Conservation (phyloP, 2,888 invertebrate species). For the Spilosoma lubricipeda region DNA sequence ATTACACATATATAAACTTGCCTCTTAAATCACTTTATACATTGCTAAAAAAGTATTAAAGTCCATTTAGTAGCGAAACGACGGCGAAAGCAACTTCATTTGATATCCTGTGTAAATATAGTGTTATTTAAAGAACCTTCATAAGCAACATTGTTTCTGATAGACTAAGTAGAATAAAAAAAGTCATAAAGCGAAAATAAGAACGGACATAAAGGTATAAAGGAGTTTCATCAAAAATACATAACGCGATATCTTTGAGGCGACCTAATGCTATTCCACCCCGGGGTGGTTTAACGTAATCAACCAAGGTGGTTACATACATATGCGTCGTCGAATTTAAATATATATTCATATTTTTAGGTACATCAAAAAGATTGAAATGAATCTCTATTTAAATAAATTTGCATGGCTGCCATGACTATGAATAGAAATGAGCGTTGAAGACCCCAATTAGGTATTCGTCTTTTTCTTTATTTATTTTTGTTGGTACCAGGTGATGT, state of each 20-base stretch:
- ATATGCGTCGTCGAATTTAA: slow-evolving; percentile 48
- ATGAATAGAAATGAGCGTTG: slow-evolving; percentile 33
- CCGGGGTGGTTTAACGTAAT: slow-evolving; percentile 28
- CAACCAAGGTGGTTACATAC: slow-evolving; percentile 36
- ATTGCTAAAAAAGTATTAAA: no score
- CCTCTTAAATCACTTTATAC: no score
- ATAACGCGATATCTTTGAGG: slow-evolving; percentile 34
- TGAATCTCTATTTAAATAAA: slow-evolving; percentile 45
- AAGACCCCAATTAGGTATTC: slow-evolving; percentile 14
- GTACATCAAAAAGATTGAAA: slow-evolving; percentile 47
- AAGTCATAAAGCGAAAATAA: slow-evolving; percentile 1
- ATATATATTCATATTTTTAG: slow-evolving; percentile 52
- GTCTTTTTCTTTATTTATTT: neutral
- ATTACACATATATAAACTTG: no score
- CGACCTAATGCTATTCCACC: slow-evolving; percentile 38
- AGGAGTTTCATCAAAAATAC: slow-evolving; percentile 32
- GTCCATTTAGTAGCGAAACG: no score
- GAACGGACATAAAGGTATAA: slow-evolving; percentile 18
- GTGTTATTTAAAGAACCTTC: no score
- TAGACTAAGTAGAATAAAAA: neutral
- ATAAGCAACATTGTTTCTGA: neutral
- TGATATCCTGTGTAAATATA: neutral
- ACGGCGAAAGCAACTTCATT: no score
- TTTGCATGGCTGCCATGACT: slow-evolving; percentile 36
- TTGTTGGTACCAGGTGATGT: neutral